Evolutionary conservation across 2,888 invertebrate genomes (phyloP).

Genomic region (Athalia cordata): DNA sequence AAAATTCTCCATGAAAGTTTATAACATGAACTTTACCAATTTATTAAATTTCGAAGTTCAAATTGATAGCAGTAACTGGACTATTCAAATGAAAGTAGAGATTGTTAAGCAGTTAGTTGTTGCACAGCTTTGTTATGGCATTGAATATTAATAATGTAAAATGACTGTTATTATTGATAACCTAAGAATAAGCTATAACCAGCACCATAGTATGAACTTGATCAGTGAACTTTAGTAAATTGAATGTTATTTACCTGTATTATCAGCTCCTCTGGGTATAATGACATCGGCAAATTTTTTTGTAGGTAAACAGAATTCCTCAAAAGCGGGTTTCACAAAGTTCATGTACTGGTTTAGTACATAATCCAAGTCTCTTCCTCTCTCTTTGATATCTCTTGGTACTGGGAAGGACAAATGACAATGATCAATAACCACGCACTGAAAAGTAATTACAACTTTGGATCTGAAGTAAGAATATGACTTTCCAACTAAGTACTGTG

Average conservation of each 20-base stretch:
- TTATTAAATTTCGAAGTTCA: neutral
- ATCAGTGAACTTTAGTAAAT: neutral
- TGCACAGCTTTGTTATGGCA: conserved; percentile 29
- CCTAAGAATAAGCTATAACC: conserved; percentile 1
- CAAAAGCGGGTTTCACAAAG: conserved; percentile 99
- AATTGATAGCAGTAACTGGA: conserved; percentile 4
- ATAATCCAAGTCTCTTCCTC: conserved; percentile 94
- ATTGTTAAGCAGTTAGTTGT: conserved; percentile 17
- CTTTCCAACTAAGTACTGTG: neutral
- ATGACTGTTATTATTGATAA: conserved; percentile 26
- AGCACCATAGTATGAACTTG: conserved; percentile 10
- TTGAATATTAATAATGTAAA: conserved; percentile 18
- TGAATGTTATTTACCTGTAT: conserved; percentile 83
- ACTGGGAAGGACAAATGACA: conserved; percentile 77
- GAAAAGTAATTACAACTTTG: conserved; percentile 36
- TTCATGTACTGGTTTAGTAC: conserved; percentile 98
- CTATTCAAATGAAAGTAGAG: neutral
- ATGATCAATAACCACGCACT: conserved; percentile 23
- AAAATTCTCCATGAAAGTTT: neutral
- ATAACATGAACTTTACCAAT: neutral
- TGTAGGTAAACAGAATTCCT: conserved; percentile 98
- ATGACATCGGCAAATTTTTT: conserved; percentile 99
- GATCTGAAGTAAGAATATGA: conserved; percentile 10
- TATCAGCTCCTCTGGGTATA: conserved; percentile 98
- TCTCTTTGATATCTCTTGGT: conserved; percentile 95